phyloP scores from a whole-genome alignment of 2,888 invertebrate genomes.

The Lepidochitona cinerea region DNA sequence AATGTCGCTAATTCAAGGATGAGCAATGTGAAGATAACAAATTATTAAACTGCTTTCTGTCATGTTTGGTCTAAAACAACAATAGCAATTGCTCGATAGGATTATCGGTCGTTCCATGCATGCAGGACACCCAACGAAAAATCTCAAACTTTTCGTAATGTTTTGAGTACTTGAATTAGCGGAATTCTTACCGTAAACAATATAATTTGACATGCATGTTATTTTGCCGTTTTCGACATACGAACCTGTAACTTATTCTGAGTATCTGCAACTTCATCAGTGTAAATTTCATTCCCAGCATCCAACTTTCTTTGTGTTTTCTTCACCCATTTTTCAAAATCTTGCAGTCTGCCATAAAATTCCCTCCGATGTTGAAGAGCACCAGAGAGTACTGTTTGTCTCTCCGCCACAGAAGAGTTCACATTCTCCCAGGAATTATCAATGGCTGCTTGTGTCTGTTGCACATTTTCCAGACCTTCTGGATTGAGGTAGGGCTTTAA shows the following conservation, averaged over 20 bases:
- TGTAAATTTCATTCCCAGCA: slow-evolving; percentile 84
- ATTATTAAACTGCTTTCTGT: no score
- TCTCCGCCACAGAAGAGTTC: slow-evolving; percentile 77
- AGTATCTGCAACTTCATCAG: slow-evolving; percentile 84
- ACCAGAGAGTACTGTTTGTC: slow-evolving; percentile 72
- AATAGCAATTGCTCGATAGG: no score
- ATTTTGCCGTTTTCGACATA: background rate
- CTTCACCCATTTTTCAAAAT: slow-evolving; percentile 83
- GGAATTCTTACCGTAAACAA: no score
- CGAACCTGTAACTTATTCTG: slow-evolving; percentile 82
- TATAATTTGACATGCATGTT: no score
- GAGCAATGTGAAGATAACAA: no score
- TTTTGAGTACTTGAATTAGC: no score
- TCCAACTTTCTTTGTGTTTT: slow-evolving; percentile 72
- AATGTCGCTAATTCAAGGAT: no score
- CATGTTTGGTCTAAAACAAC: no score
- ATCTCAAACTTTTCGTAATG: no score
- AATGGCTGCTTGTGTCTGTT: slow-evolving; percentile 84
- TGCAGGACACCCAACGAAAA: no score
- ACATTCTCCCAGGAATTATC: slow-evolving; percentile 87
- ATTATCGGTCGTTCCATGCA: no score
- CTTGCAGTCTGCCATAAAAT: slow-evolving; percentile 83
- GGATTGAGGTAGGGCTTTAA: slow-evolving; percentile 57
- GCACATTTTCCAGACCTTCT: slow-evolving; percentile 51
- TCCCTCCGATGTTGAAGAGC: slow-evolving; percentile 71